Conservation (phyloP, 2,797 vertebrate species). For the Eurystomus glaucurus region DNA sequence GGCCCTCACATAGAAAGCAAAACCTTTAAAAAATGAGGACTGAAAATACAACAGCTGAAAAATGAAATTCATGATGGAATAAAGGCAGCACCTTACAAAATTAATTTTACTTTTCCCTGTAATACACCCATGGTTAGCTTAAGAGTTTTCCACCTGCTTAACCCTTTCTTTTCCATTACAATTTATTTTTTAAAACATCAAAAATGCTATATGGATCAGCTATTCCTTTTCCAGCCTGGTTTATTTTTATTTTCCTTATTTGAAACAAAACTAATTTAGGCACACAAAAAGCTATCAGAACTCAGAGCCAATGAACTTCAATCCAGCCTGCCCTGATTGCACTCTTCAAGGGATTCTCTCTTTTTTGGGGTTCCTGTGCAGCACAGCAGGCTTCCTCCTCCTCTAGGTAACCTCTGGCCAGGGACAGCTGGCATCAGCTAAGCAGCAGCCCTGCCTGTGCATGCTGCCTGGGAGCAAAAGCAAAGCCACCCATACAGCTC, state of each 20-base stretch:
- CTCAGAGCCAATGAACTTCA: background rate
- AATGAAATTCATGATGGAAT: background rate
- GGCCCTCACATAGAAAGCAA: background rate
- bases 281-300: background rate
- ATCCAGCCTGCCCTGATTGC: accelerated
- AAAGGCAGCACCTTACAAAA: slow-evolving; percentile 24
- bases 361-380: accelerated
- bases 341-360: background rate
- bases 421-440: background rate
- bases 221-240: background rate
- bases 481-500: background rate
- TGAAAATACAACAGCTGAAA: slow-evolving; percentile 47
- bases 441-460: background rate
- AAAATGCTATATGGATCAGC: background rate
- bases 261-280: background rate
- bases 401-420: background rate
- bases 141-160: background rate
- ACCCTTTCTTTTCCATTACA: background rate
- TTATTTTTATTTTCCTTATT: background rate
- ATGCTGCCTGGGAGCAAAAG: background rate
- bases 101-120: background rate
- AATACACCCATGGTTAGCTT: background rate
- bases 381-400: background rate
- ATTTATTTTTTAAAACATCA: background rate
- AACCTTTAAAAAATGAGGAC: slow-evolving; percentile 6